Base-by-base conservation (phyloP, 2,888 invertebrate genomes). In the Latrodectus elegans region DNA sequence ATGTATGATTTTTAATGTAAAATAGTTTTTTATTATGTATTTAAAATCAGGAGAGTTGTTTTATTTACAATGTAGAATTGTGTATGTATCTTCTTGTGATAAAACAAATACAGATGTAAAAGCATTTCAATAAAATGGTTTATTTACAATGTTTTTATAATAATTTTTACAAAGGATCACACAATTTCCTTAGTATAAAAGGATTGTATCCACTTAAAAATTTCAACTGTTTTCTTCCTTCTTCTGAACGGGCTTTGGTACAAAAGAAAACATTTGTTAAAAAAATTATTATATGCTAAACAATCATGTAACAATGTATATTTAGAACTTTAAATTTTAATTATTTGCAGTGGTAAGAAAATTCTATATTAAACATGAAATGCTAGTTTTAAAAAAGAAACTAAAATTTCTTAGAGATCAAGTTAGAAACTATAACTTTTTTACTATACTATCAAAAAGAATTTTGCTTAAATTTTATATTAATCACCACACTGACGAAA, bases 151-250 rank as follows among this genome's bases (percentile, higher is more conserved):
- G 12, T 22, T 51, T 52, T 9, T 17, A 73, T 49, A 26, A 38
- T 26, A 74, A 72, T 26, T 75, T n/a, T 60, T 80, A 84, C n/a
- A 87, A 26, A 73, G 87, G 83, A 14, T 83, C 82, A 75, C 88
- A 88, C 10, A 88, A 8, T 75, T 75, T 53, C 75, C 72, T 85
- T n/a, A 88, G 60, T 10, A 26, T 60, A 0, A 15, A 6, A 49
- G 97, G 97, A 93, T 97, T 97, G 91, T 93, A 93, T 26, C 94
- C 95, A 91, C 95, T 95, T 71, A 96, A 92, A 90, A 95, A 94
- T 90, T 95, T 94, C 3, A 97, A 92, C 92, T 97, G 97, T 67
- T 94, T 93, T 90, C 96, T 94, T 87, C 94, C 94, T 10, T 94
- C 93, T 76, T 94, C 94, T 0, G 94, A 93, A 8, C 94, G 93